phyloP scores from a whole-genome alignment of 2,113 vertebrate species.

The Toxotes chatareus region DNA sequence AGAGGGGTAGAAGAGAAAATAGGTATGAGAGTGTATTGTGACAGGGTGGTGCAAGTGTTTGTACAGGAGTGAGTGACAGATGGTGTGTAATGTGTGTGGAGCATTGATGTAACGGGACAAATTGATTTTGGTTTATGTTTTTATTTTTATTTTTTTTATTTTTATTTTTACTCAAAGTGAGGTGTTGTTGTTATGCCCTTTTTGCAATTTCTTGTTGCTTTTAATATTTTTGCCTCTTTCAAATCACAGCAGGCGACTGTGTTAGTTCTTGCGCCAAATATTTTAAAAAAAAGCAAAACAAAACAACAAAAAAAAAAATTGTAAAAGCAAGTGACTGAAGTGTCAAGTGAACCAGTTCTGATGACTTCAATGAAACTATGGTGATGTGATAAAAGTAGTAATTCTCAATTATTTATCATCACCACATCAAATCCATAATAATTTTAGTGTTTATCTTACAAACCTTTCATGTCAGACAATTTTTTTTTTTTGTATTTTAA shows the following conservation, averaged over 20 bases:
- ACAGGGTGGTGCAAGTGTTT: slow-evolving; percentile 28
- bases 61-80: slow-evolving; percentile 49
- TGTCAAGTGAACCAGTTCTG: background rate
- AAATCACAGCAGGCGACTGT: background rate
- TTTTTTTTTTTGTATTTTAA: background rate
- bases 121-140: slow-evolving; percentile 29
- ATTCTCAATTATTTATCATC: slow-evolving; percentile 12
- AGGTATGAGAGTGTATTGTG: slow-evolving; percentile 51
- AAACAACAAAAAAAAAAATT: background rate
- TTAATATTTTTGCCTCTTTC: slow-evolving; percentile 23
- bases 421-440: slow-evolving; percentile 18
- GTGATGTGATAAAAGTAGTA: background rate
- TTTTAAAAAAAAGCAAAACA: background rate
- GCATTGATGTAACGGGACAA: slow-evolving; percentile 41
- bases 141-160: background rate
- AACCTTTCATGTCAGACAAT: background rate
- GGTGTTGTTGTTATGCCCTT: slow-evolving; percentile 6
- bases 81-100: slow-evolving; percentile 21
- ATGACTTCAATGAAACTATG: background rate
- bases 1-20: slow-evolving; percentile 40
- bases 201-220: background rate
- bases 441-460: slow-evolving; percentile 1
- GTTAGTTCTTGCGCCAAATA: background rate
- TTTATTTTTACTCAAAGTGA: background rate
- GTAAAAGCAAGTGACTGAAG: slow-evolving; percentile 1